These are phyloP conservation scores for Pholis gunnellus DNA, from an alignment of 2,113 vertebrate genomes.

Conservation along the genomic window DNA sequence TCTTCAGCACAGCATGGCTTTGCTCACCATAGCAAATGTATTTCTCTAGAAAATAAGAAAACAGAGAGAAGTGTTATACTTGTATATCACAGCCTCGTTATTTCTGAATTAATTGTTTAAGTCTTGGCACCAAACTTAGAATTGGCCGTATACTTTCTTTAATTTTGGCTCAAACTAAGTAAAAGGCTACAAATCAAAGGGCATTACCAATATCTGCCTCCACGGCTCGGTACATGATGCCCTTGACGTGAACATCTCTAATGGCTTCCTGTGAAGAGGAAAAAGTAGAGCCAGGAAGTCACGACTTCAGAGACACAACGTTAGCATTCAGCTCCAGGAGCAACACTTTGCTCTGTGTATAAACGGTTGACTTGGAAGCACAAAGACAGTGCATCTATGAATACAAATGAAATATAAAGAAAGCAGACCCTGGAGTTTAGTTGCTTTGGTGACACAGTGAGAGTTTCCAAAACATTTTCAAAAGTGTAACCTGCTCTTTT, in stretches of 20 bases:
- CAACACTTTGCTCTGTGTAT: slow-evolving; percentile 55
- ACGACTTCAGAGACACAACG: slow-evolving; percentile 25
- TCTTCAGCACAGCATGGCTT: slow-evolving; percentile 93
- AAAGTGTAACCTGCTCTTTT: slow-evolving; percentile 19
- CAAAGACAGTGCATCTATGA: slow-evolving; percentile 43
- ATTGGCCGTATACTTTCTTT: neutral
- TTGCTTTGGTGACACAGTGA: slow-evolving; percentile 49
- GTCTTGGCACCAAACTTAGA: slow-evolving; percentile 11
- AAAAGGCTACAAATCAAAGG: slow-evolving; percentile 25
- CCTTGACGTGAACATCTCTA: slow-evolving; percentile 96
- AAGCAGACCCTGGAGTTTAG: slow-evolving; percentile 43
- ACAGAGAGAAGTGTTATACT: slow-evolving; percentile 15
- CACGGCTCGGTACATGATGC: slow-evolving; percentile 96
- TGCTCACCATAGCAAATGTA: slow-evolving; percentile 96
- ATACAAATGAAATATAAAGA: slow-evolving; percentile 69
- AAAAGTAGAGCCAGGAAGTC: slow-evolving; percentile 54
- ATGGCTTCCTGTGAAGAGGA: slow-evolving; percentile 90
- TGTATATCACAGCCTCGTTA: slow-evolving; percentile 23
- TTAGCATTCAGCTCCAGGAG: slow-evolving; percentile 63
- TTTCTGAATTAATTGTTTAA: slow-evolving; percentile 20
- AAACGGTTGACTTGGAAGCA: slow-evolving; percentile 60
- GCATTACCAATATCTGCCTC: slow-evolving; percentile 95
- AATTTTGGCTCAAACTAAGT: slow-evolving; percentile 5
- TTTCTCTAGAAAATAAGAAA: slow-evolving; percentile 84
- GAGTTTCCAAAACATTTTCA: slow-evolving; percentile 21